Conservation (phyloP, 1,140 invertebrate genomes). For the Zeugodacus cucurbitae region DNA sequence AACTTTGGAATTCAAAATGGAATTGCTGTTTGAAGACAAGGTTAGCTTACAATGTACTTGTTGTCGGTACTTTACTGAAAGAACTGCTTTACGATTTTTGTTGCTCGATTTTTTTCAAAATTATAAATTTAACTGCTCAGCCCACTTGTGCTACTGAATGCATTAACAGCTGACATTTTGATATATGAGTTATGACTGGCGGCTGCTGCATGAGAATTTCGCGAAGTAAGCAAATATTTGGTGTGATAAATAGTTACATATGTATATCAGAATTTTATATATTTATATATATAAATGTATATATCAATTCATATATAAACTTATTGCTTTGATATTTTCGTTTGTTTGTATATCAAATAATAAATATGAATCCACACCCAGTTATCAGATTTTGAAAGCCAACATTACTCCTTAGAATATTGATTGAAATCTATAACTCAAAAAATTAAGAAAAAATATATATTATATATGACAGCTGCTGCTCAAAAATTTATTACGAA, state of each 20-base stretch:
- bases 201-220: neutral
- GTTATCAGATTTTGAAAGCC: slow-evolving; percentile 1
- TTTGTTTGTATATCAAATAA: neutral
- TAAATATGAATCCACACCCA: slow-evolving; percentile 1
- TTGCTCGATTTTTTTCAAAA: neutral
- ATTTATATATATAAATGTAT: neutral
- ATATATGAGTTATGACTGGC: neutral
- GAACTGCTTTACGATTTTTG: neutral
- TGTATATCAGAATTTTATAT: too few species aligned
- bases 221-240: too few species aligned
- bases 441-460: neutral
- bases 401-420: neutral
- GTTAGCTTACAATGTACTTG: neutral
- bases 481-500: neutral
- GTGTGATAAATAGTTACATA: too few species aligned
- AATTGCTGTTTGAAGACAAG: neutral
- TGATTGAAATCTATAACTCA: slow-evolving; percentile 9
- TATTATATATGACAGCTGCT: neutral
- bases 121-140: neutral
- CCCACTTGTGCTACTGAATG: slow-evolving; percentile 24
- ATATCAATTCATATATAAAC: neutral
- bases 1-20: neutral
- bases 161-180: slow-evolving; percentile 10
- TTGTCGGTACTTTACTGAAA: neutral
- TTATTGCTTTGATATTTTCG: neutral